Evolutionary conservation across 1,140 invertebrate species (phyloP).

Genomic region (Pachyrhynchus sulphureomaculatus): DNA sequence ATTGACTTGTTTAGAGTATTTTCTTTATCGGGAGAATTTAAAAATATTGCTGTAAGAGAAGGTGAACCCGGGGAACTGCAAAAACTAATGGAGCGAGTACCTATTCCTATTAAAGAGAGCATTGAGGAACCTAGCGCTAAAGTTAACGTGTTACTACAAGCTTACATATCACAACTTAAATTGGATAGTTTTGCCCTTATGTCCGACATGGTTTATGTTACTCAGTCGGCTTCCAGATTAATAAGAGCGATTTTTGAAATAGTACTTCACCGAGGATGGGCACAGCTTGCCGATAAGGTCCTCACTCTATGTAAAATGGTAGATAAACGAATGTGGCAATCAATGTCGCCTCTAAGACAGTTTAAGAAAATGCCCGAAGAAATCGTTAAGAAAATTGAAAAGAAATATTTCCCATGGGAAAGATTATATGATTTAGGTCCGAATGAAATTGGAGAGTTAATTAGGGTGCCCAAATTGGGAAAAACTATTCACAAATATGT

Average conservation of each 20-base stretch:
- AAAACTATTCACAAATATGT: slow-evolving; percentile 98
- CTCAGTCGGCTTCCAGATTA: slow-evolving; percentile 93
- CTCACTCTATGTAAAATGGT: slow-evolving; percentile 98
- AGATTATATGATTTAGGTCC: slow-evolving; percentile 94
- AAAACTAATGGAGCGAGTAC: slow-evolving; percentile 96
- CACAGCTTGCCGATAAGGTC: slow-evolving; percentile 94
- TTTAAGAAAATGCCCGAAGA: slow-evolving; percentile 98
- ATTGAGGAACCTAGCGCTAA: slow-evolving; percentile 99
- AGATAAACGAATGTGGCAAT: slow-evolving; percentile 98
- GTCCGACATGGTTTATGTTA: slow-evolving; percentile 99
- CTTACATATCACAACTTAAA: slow-evolving; percentile 98
- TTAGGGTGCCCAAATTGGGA: slow-evolving; percentile 93
- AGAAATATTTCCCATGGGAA: slow-evolving; percentile 95
- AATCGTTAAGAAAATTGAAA: slow-evolving; percentile 97
- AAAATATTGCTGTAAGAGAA: slow-evolving; percentile 90
- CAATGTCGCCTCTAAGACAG: slow-evolving; percentile 97
- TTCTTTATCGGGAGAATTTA: slow-evolving; percentile 94
- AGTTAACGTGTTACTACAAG: slow-evolving; percentile 93
- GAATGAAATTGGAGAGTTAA: slow-evolving; percentile 96
- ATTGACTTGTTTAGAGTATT: slow-evolving; percentile 99
- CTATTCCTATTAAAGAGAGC: slow-evolving; percentile 98
- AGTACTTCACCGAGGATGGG: slow-evolving; percentile 88
- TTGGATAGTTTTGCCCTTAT: slow-evolving; percentile 97
- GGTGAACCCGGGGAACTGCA: slow-evolving; percentile 98
- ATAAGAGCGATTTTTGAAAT: slow-evolving; percentile 99